Percentiles rank a stretch among this genome's conserved stretches.
Conservation (phyloP, 2,888 invertebrate genomes). For the Cerastoderma edule region DNA sequence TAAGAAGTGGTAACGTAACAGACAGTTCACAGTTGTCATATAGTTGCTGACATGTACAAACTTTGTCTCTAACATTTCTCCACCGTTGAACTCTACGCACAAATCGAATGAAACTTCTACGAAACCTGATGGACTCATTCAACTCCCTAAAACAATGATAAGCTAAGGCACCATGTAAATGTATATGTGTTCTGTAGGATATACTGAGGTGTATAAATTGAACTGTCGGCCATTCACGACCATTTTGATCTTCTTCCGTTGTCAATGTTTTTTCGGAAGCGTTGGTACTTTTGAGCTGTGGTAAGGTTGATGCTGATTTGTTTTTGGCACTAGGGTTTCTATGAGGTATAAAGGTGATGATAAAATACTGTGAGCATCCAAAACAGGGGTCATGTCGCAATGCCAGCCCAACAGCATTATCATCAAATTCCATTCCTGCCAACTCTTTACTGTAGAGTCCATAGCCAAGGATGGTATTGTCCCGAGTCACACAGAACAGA, state of each 20-base stretch:
- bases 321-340: too few relatives aligned
- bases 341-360: constrained; percentile 24
- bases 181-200: constrained; percentile 19
- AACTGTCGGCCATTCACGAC: not conserved
- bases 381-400: constrained; percentile 47
- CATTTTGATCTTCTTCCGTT: not conserved
- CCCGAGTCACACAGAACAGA: constrained; percentile 58
- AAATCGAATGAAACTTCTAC: constrained; percentile 64
- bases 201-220: constrained; percentile 41
- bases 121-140: constrained; percentile 59
- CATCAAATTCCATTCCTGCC: constrained; percentile 54
- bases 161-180: constrained; percentile 70
- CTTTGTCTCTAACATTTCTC: constrained; percentile 25
- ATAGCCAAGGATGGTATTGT: constrained; percentile 56
- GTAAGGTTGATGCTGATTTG: too few relatives aligned
- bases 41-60: constrained; percentile 43
- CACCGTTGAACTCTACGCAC: constrained; percentile 48
- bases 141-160: constrained; percentile 63
- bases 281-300: too few relatives aligned
- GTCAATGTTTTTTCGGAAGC: too few relatives aligned
- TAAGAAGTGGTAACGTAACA: constrained; percentile 34
- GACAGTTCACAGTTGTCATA: constrained; percentile 24
- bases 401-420: constrained; percentile 38
- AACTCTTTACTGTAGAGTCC: constrained; percentile 57
- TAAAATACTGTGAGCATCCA: constrained; percentile 37